Percentiles rank a stretch among this genome's conserved stretches.
Conservation (phyloP, 2,797 vertebrate species). For the Macropus fuliginosus region DNA sequence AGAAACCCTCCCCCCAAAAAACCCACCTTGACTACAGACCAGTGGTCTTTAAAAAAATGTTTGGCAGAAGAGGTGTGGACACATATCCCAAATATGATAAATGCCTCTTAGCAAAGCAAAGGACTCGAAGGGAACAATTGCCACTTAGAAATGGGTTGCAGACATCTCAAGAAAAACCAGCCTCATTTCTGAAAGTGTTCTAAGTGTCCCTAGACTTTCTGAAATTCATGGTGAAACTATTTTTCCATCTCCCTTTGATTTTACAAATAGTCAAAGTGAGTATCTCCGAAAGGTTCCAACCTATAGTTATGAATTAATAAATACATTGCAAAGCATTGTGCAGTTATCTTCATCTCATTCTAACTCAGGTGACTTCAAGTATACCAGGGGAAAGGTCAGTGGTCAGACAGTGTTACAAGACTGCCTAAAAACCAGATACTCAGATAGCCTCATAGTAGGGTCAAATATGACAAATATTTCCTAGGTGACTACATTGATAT, state of each 20-base stretch:
- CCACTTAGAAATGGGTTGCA: not conserved
- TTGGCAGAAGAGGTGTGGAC: not conserved
- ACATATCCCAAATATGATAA: not conserved
- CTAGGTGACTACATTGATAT: not conserved
- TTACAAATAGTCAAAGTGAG: not conserved
- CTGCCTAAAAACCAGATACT: not conserved
- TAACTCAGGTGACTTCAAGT: not conserved
- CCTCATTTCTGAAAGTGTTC: not conserved
- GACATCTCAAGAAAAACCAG: not conserved
- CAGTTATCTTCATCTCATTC: not conserved
- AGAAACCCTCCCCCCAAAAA: not conserved
- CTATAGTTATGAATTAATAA: not conserved
- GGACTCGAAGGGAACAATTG: rapidly evolving
- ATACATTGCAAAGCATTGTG: not conserved
- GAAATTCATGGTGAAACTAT: not conserved
- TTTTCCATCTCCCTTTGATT: not conserved
- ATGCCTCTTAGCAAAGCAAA: not conserved
- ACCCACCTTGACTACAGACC: not conserved
- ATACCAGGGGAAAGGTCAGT: not conserved
- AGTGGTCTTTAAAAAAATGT: not conserved
- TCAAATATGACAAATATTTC: not conserved
- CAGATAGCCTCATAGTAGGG: not conserved
- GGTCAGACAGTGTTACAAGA: not conserved
- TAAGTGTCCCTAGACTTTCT: not conserved
- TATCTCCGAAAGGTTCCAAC: not conserved